Evolutionary conservation across 2,797 vertebrate species (phyloP).

Genomic region (Enteromius trimaculatus): DNA sequence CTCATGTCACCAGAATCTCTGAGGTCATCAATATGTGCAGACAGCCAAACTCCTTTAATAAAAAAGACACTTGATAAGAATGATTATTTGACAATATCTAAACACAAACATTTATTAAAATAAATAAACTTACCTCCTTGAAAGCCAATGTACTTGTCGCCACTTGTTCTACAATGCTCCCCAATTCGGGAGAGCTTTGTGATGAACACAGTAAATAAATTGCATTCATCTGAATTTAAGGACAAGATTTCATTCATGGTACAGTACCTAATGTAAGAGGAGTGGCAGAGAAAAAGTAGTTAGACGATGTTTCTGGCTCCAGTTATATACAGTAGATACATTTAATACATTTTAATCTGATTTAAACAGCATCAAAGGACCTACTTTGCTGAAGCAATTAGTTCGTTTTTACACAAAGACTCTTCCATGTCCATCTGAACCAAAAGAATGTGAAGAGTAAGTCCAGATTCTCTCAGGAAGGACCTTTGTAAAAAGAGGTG

Average conservation of each 20-base stretch:
- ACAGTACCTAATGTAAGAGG: conserved; percentile 71
- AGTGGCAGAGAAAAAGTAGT: neutral
- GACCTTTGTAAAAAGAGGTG: conserved; percentile 57
- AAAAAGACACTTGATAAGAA: neutral
- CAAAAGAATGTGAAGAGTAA: conserved; percentile 67
- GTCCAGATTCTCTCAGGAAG: conserved; percentile 64
- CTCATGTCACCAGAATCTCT: conserved; percentile 78
- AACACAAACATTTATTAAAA: neutral
- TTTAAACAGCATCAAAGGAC: conserved; percentile 8
- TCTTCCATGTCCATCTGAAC: conserved; percentile 81
- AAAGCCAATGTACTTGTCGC: conserved; percentile 77
- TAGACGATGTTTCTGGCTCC: neutral
- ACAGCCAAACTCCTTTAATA: conserved; percentile 76
- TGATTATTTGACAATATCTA: conserved; percentile 4
- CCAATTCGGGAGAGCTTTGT: conserved; percentile 77
- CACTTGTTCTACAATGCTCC: conserved; percentile 53
- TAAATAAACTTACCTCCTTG: conserved; percentile 74
- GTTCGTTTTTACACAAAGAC: conserved; percentile 74
- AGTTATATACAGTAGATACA: too few species aligned
- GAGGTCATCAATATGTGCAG: conserved; percentile 79
- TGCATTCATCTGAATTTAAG: conserved; percentile 53
- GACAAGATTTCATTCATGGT: conserved; percentile 77
- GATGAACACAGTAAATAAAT: conserved; percentile 73
- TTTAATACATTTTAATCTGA: neutral
- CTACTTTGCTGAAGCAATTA: conserved; percentile 81